phyloP scores from a whole-genome alignment of 2,888 invertebrate species.

The Abrostola triplasia region DNA sequence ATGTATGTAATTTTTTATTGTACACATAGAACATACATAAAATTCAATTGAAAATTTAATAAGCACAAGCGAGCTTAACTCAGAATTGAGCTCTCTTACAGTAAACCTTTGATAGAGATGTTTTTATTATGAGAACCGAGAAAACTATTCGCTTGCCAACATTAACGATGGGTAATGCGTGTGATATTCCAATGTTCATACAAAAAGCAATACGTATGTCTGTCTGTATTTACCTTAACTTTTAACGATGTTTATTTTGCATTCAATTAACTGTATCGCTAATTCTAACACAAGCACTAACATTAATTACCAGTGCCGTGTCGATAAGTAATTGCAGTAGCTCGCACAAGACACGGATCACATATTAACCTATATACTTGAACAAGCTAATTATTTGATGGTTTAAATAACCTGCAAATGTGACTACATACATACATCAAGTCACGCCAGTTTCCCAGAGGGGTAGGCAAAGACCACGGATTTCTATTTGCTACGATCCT shows the following conservation, averaged over 20 bases:
- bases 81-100: too few relatives aligned
- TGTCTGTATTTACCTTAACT: background rate
- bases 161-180: background rate
- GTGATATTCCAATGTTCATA: background rate
- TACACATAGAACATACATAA: too few relatives aligned
- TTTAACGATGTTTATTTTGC: conserved; percentile 6
- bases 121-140: too few relatives aligned
- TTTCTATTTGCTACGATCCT: too few relatives aligned
- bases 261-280: conserved; percentile 18
- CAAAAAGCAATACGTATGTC: background rate
- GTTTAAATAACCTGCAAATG: background rate
- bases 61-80: too few relatives aligned
- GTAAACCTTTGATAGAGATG: too few relatives aligned
- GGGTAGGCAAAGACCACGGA: too few relatives aligned
- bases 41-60: background rate
- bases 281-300: conserved; percentile 18
- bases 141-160: too few relatives aligned
- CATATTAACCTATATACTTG: conserved; percentile 15
- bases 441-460: too few relatives aligned
- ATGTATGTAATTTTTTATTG: too few relatives aligned
- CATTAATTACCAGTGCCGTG: conserved; percentile 18
- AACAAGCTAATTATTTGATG: conserved; percentile 11
- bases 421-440: too few relatives aligned
- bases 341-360: conserved; percentile 12
- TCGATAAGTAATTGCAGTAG: conserved; percentile 29